Percentiles rank a stretch among this genome's conserved stretches.
These are phyloP conservation scores for Bradypodion ventrale DNA, from an alignment of 2,797 vertebrate species.

Conservation along the genomic window DNA sequence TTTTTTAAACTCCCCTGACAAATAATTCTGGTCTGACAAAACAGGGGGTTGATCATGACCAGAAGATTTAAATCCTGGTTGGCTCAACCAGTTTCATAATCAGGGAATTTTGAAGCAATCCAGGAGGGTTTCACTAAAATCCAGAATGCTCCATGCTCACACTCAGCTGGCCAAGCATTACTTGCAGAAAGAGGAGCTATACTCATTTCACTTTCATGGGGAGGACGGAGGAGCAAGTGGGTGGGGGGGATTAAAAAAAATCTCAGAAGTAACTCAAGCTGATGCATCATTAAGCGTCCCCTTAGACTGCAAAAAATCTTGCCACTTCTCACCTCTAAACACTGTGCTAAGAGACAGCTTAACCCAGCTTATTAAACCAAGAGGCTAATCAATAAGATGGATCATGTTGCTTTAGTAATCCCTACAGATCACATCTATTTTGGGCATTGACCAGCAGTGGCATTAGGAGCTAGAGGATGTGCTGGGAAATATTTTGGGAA, in stretches of 20 bases:
- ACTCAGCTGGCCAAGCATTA: not conserved
- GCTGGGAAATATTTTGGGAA: constrained; percentile 2
- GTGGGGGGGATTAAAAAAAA: constrained; percentile 7
- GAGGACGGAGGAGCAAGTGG: not conserved
- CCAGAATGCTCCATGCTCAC: not conserved
- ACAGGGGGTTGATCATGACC: constrained; percentile 35
- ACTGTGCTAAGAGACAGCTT: constrained; percentile 50
- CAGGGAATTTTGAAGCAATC: not conserved
- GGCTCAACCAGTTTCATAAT: constrained; percentile 39
- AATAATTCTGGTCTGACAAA: constrained; percentile 67
- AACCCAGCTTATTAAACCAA: constrained; percentile 57
- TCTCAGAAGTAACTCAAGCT: not conserved
- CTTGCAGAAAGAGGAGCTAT: not conserved
- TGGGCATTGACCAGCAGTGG: constrained; percentile 45
- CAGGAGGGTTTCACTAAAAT: not conserved
- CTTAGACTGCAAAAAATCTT: constrained; percentile 39
- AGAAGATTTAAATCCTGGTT: not conserved
- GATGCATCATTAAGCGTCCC: constrained; percentile 11
- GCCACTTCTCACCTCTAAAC: constrained; percentile 35
- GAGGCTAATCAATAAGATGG: constrained; percentile 68
- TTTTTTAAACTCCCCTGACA: constrained; percentile 60
- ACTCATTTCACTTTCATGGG: not conserved
- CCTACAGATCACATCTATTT: constrained; percentile 52
- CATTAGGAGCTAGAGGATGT: constrained; percentile 34
- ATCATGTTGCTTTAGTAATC: constrained; percentile 63